These are phyloP conservation scores for Drosophila recens DNA, from an alignment of 2,888 invertebrate species.

Conservation along the genomic window DNA sequence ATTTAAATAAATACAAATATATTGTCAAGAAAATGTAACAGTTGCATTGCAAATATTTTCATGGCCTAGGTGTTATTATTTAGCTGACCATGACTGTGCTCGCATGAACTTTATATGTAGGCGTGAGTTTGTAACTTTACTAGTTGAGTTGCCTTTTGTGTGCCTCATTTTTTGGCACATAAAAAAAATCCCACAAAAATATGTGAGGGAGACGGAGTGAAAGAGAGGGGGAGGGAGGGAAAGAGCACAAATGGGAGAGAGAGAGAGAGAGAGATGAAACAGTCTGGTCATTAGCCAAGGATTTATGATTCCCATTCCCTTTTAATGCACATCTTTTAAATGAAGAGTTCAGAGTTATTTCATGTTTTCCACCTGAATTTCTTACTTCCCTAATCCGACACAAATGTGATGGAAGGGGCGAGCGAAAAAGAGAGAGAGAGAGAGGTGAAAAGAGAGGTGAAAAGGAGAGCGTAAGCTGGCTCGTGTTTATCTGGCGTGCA, in stretches of 20 bases:
- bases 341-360: background rate
- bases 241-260: background rate
- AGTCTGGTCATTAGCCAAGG: constrained; percentile 15
- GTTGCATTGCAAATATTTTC: too few species aligned
- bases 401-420: background rate
- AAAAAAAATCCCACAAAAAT: constrained; percentile 24
- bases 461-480: background rate
- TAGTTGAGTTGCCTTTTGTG: constrained; percentile 15
- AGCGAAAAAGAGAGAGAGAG: background rate
- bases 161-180: constrained; percentile 19
- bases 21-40: too few species aligned
- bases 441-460: background rate
- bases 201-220: background rate
- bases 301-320: background rate
- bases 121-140: background rate
- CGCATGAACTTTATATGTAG: background rate
- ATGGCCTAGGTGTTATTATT: background rate
- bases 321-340: constrained; percentile 4
- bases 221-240: background rate
- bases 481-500: constrained; percentile 3
- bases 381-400: background rate
- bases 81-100: background rate
- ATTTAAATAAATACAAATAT: too few species aligned
- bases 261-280: background rate
- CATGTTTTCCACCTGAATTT: background rate